A percentile compares a stretch with the other conserved stretches of the same genome.
Evolutionary conservation across 2,113 vertebrate genomes (phyloP).

Genomic region (Papio anubis): DNA sequence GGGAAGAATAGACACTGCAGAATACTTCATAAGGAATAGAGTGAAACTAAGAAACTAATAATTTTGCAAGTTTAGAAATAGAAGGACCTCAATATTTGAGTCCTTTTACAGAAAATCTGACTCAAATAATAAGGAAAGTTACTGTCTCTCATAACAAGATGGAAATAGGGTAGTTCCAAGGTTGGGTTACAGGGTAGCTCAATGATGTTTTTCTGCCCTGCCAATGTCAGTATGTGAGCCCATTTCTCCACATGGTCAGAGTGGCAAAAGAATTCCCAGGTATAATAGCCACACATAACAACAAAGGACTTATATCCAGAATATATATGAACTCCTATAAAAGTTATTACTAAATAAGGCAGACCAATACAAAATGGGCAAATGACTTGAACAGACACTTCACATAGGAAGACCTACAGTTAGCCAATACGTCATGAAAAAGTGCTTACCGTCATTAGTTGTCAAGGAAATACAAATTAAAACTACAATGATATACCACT

Average conservation of each 20-base stretch:
- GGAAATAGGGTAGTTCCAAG: background rate
- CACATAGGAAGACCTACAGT: background rate
- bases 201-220: background rate
- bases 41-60: background rate
- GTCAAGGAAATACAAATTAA: background rate
- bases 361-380: background rate
- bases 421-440: background rate
- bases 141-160: background rate
- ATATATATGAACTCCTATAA: background rate
- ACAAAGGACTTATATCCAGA: background rate
- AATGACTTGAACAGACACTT: background rate
- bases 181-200: background rate
- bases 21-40: background rate
- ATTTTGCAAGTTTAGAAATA: slow-evolving; percentile 2
- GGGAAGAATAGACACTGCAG: background rate
- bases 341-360: background rate
- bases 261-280: background rate
- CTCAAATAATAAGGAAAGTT: background rate
- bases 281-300: background rate
- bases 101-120: background rate
- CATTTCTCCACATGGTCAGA: background rate
- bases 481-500: background rate
- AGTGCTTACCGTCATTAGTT: background rate
- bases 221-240: background rate
- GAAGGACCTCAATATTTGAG: background rate